Base-by-base conservation (phyloP, 2,888 invertebrate species). In the Acanthosepion lycidas region DNA sequence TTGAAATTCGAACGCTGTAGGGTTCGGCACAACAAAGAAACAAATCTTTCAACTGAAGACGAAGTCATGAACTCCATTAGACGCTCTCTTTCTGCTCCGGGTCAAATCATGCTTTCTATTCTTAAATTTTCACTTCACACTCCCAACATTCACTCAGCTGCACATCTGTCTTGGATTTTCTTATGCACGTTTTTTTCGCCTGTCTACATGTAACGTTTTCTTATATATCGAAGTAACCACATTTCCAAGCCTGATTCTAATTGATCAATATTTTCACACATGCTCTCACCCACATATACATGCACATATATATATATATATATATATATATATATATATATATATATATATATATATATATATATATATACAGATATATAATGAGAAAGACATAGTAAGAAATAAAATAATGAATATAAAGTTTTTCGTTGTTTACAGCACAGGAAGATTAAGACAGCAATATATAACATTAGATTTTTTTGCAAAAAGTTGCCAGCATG, bases 61-160 rank as follows among this genome's bases (percentile, higher is more conserved):
- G 28, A 78, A 64, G 78, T 78, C 78, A 78, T 78, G 78, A 78
- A 78, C n/a, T 78, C 78, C n/a, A n/a, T 78, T 78, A 78, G 28
- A n/a, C n/a, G 9, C 28, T n/a, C 28, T 78, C n/a, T 78, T n/a
- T n/a, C n/a, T n/a, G 28, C 28, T 78, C n/a, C 28, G 8, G n/a
- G n/a, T 78, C 78, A 78, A 28, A 78, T 78, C 78, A 78, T 78
- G 78, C 78, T 78, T 78, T 78, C 28, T n/a, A 78, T 78, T 78
- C 78, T 8, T 28, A 78, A n/a, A 78, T 12, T 28, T 78, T 78
- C 28, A 8, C n/a, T 78, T 78, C 28, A n/a, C 28, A n/a, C n/a
- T 15, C 12, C 15, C 78, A 78, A 12, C 78, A 4, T 78, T 78
- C 78, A 4, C n/a, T n/a, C 78, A 78, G n/a, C n/a, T 78, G 28